These are phyloP conservation scores for Sminthurinus aureus DNA, from an alignment of 2,888 invertebrate species.

Conservation along the genomic window DNA sequence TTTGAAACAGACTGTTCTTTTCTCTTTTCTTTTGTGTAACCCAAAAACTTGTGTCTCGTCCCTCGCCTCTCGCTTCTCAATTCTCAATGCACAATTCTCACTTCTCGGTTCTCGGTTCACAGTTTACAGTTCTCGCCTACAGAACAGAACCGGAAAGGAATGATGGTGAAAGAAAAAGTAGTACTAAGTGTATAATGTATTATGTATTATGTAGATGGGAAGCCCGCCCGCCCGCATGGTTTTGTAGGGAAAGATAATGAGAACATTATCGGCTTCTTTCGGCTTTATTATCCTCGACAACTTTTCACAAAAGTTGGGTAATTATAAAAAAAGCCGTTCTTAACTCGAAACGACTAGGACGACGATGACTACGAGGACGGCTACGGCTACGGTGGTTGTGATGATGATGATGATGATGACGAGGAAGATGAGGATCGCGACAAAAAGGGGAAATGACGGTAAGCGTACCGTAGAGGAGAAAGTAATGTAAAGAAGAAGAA, in stretches of 20 bases:
- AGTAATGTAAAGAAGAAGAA: no score
- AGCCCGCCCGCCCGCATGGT: conserved; percentile 26
- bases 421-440: no score
- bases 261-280: conserved; percentile 49
- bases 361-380: neutral
- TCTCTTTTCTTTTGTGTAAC: neutral
- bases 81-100: neutral
- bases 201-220: neutral
- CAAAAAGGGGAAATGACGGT: conserved; percentile 6
- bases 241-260: conserved; percentile 40
- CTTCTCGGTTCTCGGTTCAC: no score
- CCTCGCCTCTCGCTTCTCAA: neutral
- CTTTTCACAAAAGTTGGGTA: conserved; percentile 40
- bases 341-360: conserved; percentile 1
- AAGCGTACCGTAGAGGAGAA: no score
- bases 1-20: neutral
- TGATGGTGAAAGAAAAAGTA: neutral
- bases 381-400: neutral
- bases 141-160: neutral
- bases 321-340: conserved; percentile 26
- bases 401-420: neutral
- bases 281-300: conserved; percentile 47
- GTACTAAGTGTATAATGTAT: no score
- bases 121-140: conserved; percentile 15
- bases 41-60: neutral